Percentiles rank a stretch among this genome's conserved stretches.
Conservation (phyloP, 2,888 invertebrate species). For the Archips crataeganus region DNA sequence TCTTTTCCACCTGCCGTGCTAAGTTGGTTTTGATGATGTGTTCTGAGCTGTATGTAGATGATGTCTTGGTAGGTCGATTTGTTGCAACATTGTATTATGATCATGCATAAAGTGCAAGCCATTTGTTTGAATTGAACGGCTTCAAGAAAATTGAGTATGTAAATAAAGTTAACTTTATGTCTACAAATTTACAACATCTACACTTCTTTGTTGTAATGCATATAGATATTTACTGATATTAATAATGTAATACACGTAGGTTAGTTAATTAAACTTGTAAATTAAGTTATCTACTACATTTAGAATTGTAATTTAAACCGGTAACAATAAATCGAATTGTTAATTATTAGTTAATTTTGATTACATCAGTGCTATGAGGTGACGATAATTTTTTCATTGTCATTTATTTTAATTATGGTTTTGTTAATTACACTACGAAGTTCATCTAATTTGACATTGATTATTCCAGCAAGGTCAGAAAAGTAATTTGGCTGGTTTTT, state of each 20-base stretch:
- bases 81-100: not conserved
- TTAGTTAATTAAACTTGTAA: too few relatives aligned
- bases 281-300: too few relatives aligned
- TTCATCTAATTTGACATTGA: too few relatives aligned
- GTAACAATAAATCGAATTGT: too few relatives aligned
- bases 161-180: not conserved
- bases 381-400: too few relatives aligned
- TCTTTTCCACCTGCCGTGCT: not conserved
- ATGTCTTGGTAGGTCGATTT: not conserved
- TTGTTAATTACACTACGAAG: too few relatives aligned
- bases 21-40: constrained; percentile 7
- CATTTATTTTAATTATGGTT: too few relatives aligned
- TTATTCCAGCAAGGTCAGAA: too few relatives aligned
- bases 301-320: not conserved
- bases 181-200: not conserved
- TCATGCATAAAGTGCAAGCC: not conserved
- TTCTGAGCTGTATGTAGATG: not conserved
- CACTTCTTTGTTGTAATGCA: not conserved
- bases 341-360: too few relatives aligned
- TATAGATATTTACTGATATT: not conserved
- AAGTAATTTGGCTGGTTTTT: not conserved
- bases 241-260: too few relatives aligned
- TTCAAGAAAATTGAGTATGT: not conserved
- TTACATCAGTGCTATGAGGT: too few relatives aligned
- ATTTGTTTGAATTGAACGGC: not conserved